These are phyloP conservation scores for Ceratothoa steindachneri DNA, from an alignment of 2,888 invertebrate genomes.

Conservation along the genomic window DNA sequence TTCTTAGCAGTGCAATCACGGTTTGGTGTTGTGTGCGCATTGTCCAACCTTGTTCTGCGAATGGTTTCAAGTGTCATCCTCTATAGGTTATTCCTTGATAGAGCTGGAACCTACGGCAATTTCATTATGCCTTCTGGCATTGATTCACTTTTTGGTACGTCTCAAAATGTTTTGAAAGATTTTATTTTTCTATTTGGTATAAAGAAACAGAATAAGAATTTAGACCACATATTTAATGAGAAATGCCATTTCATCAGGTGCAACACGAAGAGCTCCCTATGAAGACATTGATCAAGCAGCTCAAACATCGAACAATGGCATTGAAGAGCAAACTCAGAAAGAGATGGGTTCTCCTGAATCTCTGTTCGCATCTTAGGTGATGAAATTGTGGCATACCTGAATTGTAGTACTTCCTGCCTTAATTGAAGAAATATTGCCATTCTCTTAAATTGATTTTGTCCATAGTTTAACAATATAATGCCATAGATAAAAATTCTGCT, in stretches of 20 bases:
- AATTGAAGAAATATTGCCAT: not conserved
- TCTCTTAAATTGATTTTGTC: too few species aligned
- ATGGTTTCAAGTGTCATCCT: constrained; percentile 35
- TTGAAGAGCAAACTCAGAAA: not conserved
- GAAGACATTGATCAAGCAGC: constrained; percentile 39
- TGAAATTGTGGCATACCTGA: not conserved
- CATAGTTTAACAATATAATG: too few species aligned
- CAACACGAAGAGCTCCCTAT: constrained; percentile 28
- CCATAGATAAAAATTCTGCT: too few species aligned
- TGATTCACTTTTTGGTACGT: constrained; percentile 39
- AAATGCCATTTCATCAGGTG: too few species aligned
- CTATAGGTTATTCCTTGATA: constrained; percentile 32
- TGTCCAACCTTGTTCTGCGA: constrained; percentile 38
- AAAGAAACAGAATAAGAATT: too few species aligned
- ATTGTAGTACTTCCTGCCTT: not conserved
- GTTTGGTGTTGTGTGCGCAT: constrained; percentile 32
- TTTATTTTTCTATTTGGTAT: too few species aligned
- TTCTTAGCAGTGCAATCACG: constrained; percentile 15
- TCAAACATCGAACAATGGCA: not conserved
- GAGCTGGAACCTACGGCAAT: constrained; percentile 41
- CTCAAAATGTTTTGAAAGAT: too few species aligned
- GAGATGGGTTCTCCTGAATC: not conserved
- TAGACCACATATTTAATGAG: too few species aligned
- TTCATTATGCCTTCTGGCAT: constrained; percentile 41
- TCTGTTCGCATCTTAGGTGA: not conserved